Evolutionary conservation across 1,140 invertebrate species (phyloP).

Genomic region (Drosophila varians): DNA sequence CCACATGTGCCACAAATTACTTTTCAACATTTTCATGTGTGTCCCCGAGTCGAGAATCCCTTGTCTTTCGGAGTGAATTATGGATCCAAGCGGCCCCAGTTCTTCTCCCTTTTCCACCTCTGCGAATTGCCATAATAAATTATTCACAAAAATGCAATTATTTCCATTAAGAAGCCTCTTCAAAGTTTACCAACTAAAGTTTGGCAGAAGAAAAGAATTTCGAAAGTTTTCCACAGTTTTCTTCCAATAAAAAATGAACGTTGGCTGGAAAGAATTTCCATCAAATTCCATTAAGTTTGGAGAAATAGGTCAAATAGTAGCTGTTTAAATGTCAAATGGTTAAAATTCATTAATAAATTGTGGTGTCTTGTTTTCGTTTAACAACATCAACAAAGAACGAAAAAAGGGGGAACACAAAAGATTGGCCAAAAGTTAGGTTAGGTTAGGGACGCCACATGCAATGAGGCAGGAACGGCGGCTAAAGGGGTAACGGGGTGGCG

Average conservation of each 20-base stretch:
- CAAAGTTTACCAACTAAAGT: slow-evolving; percentile 23
- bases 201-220: not conserved
- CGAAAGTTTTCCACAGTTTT: slow-evolving; percentile 11
- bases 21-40: slow-evolving; percentile 42
- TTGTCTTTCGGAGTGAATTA: slow-evolving; percentile 49
- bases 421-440: slow-evolving; percentile 72
- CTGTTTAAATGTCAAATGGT: not conserved
- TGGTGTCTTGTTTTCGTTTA: too few species aligned
- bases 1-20: slow-evolving; percentile 79
- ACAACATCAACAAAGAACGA: slow-evolving; percentile 20
- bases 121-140: slow-evolving; percentile 54
- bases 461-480: slow-evolving; percentile 11
- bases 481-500: not conserved
- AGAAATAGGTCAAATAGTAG: not conserved
- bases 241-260: not conserved
- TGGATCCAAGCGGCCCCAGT: slow-evolving; percentile 8
- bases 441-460: slow-evolving; percentile 78
- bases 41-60: slow-evolving; percentile 6
- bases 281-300: not conserved
- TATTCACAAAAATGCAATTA: slow-evolving; percentile 77
- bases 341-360: too few species aligned
- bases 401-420: slow-evolving; percentile 45
- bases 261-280: too few species aligned
- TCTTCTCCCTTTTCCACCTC: slow-evolving; percentile 25
- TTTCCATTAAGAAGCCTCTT: slow-evolving; percentile 60